Evolutionary conservation across 2,888 invertebrate species (phyloP).

Genomic region (Drosophila bunnanda): DNA sequence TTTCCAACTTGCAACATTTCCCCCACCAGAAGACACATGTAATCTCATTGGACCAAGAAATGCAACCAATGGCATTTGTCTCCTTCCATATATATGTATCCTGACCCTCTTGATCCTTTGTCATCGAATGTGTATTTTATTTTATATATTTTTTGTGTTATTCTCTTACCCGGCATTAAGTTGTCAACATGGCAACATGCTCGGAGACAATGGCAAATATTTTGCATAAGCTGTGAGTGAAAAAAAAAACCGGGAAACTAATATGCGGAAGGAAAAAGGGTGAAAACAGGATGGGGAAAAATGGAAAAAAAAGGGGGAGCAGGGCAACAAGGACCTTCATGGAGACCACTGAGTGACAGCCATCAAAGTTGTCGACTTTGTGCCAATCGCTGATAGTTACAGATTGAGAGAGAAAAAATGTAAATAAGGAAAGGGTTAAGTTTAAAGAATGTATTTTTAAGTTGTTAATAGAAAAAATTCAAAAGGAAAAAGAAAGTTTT

Average conservation of each 20-base stretch:
- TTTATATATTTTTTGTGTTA: not conserved
- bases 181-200: constrained; percentile 36
- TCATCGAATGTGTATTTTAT: not conserved
- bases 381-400: constrained; percentile 31
- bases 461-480: too few species aligned
- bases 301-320: not conserved
- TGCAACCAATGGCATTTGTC: constrained; percentile 23
- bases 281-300: not conserved
- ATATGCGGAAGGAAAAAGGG: not conserved
- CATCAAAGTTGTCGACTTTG: constrained; percentile 45
- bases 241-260: not conserved
- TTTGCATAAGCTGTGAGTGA: constrained; percentile 41
- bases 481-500: not conserved
- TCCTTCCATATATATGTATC: not conserved
- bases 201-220: constrained; percentile 35
- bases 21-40: not conserved
- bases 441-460: too few species aligned
- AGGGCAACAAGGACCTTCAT: constrained; percentile 1
- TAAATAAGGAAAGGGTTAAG: too few species aligned
- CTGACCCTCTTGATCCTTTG: not conserved
- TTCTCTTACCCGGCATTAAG: constrained; percentile 24
- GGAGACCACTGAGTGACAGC: constrained; percentile 23
- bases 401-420: not conserved
- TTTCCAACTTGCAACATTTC: too few species aligned
- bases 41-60: not conserved